Evolutionary conservation across 1,140 invertebrate species (phyloP).

Genomic region (Nasonia giraulti): DNA sequence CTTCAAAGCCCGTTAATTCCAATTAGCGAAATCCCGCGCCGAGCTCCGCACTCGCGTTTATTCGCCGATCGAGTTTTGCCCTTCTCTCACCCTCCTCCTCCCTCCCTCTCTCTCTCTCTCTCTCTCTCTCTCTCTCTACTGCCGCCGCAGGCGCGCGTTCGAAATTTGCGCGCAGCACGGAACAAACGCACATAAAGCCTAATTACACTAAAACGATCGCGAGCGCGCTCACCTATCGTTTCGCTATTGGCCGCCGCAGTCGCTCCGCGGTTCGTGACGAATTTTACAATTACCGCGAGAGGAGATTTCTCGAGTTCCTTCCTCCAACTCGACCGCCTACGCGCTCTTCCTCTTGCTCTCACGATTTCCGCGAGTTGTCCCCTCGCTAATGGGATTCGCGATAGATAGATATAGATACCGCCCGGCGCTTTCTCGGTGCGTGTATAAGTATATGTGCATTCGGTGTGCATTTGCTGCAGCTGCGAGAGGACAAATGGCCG

Average conservation of each 20-base stretch:
- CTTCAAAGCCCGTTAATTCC: conserved; percentile 60
- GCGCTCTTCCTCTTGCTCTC: not conserved
- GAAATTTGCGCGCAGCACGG: too few species aligned
- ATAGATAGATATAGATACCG: conserved; percentile 12
- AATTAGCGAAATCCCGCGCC: conserved; percentile 60
- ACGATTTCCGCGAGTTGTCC: conserved; percentile 31
- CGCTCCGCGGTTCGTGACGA: conserved; percentile 40
- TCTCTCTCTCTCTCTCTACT: conserved; percentile 5
- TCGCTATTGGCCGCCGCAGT: too few species aligned
- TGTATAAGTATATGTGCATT: conserved; percentile 13
- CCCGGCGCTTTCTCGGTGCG: not conserved
- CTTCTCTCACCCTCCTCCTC: not conserved
- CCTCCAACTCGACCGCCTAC: not conserved
- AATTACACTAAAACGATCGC: too few species aligned
- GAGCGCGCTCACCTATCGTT: too few species aligned
- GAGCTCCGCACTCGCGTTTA: not conserved
- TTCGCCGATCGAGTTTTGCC: not conserved
- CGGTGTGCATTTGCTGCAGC: not conserved
- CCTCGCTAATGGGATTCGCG: conserved; percentile 43
- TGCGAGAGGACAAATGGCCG: conserved; percentile 16
- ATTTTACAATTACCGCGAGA: conserved; percentile 43
- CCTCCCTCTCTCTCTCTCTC: not conserved
- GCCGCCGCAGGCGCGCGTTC: too few species aligned
- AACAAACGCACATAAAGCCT: too few species aligned
- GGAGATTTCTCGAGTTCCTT: conserved; percentile 12